These are phyloP conservation scores for Otis tarda DNA, from an alignment of 2,113 vertebrate genomes.

Conservation along the genomic window DNA sequence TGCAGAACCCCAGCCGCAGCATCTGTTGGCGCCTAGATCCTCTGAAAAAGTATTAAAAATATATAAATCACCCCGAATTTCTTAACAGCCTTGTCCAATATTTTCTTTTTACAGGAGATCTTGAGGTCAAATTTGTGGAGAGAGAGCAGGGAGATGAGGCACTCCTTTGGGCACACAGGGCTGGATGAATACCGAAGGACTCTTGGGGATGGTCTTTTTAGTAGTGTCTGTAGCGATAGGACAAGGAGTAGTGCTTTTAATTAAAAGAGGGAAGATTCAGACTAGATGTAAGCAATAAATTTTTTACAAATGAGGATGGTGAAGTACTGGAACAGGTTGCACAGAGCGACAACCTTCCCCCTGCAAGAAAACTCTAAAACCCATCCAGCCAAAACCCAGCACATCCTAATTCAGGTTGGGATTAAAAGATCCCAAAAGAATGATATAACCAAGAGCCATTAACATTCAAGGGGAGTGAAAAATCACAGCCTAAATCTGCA, in stretches of 20 bases:
- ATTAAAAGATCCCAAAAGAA: neutral
- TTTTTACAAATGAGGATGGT: no score
- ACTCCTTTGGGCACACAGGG: neutral
- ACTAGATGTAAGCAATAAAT: no score
- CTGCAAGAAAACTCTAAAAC: rapidly evolving
- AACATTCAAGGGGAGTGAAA: neutral
- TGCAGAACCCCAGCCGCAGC: neutral
- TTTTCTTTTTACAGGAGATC: neutral
- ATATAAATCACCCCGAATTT: neutral
- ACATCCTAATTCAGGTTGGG: neutral
- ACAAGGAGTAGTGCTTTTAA: no score
- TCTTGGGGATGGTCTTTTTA: neutral
- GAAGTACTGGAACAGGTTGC: no score
- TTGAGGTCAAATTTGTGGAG: neutral
- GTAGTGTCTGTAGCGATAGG: no score
- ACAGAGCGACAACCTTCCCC: neutral
- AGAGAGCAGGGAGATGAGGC: neutral
- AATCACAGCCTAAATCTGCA: neutral
- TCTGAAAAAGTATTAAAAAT: neutral
- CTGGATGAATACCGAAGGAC: neutral
- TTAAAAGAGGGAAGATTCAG: no score
- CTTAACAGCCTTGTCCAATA: neutral
- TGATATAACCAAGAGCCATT: neutral
- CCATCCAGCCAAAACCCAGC: neutral
- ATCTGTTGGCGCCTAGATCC: neutral